phyloP scores from a whole-genome alignment of 2,888 invertebrate genomes.

The Lasius fuliginosus region DNA sequence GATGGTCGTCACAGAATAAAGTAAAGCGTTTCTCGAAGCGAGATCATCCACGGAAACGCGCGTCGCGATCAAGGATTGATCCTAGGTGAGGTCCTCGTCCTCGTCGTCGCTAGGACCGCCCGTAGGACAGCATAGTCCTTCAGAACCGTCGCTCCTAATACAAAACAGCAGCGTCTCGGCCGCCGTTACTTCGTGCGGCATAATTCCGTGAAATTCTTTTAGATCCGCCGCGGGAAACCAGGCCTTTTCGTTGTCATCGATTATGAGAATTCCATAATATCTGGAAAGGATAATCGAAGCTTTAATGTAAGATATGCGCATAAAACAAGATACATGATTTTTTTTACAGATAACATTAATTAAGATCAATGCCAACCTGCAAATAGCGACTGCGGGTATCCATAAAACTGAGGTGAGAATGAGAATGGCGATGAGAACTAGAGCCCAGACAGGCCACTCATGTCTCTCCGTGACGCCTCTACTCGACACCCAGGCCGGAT shows the following conservation, averaged over 20 bases:
- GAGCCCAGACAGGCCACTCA: conserved; percentile 96
- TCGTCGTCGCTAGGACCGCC: conserved; percentile 88
- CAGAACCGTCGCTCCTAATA: conserved; percentile 93
- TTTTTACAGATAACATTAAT: not conserved
- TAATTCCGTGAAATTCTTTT: conserved; percentile 95
- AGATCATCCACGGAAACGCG: conserved; percentile 35
- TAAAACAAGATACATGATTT: not conserved
- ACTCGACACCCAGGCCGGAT: conserved; percentile 93
- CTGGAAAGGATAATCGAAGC: conserved; percentile 85
- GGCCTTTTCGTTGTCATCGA: conserved; percentile 96
- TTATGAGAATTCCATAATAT: conserved; percentile 92
- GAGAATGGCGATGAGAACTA: conserved; percentile 91
- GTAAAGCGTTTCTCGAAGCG: conserved; percentile 30
- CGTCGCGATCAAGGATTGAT: conserved; percentile 61
- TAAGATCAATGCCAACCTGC: conserved; percentile 88
- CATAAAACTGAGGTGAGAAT: conserved; percentile 94
- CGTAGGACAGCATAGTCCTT: conserved; percentile 93
- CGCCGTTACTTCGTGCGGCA: conserved; percentile 93
- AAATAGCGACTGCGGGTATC: conserved; percentile 94
- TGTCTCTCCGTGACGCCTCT: conserved; percentile 91
- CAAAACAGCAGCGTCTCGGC: conserved; percentile 94
- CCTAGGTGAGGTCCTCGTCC: conserved; percentile 85
- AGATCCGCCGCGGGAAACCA: conserved; percentile 97
- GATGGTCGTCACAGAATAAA: conserved; percentile 47
- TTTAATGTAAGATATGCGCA: not conserved